A percentile compares a stretch with the other conserved stretches of the same genome.
Evolutionary conservation across 2,888 invertebrate species (phyloP).

Genomic region (Andrena trimmerana): DNA sequence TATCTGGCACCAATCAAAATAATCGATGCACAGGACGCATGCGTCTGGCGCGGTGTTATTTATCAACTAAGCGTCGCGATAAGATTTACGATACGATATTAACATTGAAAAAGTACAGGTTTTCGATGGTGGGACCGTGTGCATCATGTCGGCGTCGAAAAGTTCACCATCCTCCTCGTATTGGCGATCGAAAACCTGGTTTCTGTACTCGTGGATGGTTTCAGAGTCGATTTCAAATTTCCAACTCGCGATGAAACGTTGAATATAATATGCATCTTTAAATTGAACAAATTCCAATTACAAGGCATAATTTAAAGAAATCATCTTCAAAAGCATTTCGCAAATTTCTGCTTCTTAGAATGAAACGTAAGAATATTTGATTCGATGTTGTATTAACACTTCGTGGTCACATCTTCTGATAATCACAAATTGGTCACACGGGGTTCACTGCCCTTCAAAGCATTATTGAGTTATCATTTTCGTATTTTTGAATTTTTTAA

Average conservation of each 20-base stretch:
- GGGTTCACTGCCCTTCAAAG: too few relatives aligned
- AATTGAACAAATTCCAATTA: too few relatives aligned
- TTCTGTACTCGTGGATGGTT: neutral
- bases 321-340: neutral
- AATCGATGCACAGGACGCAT: conserved; percentile 70
- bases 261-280: too few relatives aligned
- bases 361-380: neutral
- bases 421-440: too few relatives aligned
- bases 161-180: neutral
- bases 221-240: neutral
- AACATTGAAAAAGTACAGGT: conserved; percentile 47
- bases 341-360: neutral
- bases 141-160: neutral
- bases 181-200: neutral
- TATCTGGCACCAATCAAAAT: conserved; percentile 70
- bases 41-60: conserved; percentile 62
- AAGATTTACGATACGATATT: conserved; percentile 55
- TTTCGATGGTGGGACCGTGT: neutral
- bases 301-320: too few relatives aligned
- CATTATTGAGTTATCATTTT: too few relatives aligned
- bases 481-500: too few relatives aligned
- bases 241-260: neutral
- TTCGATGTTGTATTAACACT: too few relatives aligned
- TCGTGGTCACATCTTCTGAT: too few relatives aligned
- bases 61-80: conserved; percentile 60